phyloP scores from a whole-genome alignment of 1,140 invertebrate species.

The Drusus annulatus region DNA sequence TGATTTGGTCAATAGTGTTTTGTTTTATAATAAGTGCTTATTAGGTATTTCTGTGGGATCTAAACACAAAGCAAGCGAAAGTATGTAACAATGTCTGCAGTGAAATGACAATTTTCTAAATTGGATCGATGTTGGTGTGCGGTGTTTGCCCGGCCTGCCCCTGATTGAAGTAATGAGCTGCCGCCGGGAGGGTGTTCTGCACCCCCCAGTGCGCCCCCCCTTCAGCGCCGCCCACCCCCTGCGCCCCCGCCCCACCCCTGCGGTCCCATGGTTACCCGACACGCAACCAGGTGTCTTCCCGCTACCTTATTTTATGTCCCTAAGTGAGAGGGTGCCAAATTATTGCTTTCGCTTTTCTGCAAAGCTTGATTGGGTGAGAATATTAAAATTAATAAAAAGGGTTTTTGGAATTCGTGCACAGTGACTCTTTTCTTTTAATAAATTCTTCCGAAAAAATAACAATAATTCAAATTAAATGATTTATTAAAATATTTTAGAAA shows the following conservation, averaged over 20 bases:
- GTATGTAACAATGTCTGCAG: neutral
- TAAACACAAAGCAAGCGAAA: too few relatives aligned
- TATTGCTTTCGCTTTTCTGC: neutral
- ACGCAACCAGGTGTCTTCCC: conserved; percentile 44
- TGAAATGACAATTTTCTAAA: conserved; percentile 31
- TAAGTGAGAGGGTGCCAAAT: neutral
- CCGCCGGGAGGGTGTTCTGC: neutral
- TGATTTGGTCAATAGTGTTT: too few relatives aligned
- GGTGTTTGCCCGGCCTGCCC: conserved; percentile 40
- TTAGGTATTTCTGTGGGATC: too few relatives aligned
- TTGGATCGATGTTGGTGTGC: conserved; percentile 42
- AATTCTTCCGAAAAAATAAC: too few relatives aligned
- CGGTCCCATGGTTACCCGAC: conserved; percentile 51
- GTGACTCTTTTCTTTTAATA: too few relatives aligned
- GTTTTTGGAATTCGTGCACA: too few relatives aligned
- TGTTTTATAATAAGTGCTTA: too few relatives aligned
- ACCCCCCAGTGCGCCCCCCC: neutral
- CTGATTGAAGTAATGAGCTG: conserved; percentile 52
- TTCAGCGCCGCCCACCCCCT: neutral
- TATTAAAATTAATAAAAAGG: too few relatives aligned
- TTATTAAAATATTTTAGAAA: too few relatives aligned
- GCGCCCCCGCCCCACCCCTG: neutral
- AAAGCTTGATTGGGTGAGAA: too few relatives aligned
- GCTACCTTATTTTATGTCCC: conserved; percentile 6
- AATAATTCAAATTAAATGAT: too few relatives aligned